Base-by-base conservation (phyloP, 2,888 invertebrate genomes). In the Dryococelus australis region DNA sequence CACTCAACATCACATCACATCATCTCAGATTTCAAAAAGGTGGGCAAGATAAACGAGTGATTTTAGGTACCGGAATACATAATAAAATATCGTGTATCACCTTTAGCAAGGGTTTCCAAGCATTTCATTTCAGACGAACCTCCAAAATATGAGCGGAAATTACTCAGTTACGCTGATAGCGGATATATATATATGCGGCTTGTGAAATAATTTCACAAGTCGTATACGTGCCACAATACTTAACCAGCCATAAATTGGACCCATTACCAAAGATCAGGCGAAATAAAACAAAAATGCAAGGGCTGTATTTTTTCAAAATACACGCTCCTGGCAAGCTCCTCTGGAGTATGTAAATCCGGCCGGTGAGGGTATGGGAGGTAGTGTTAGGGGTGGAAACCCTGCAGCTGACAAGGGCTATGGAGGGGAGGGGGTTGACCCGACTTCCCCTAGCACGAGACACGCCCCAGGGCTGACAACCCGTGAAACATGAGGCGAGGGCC, bases 261-360 rank as follows among this genome's bases (percentile, higher is more conserved):
- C 65, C 16, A 65, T 65, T 65, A 65, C 65, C 65, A 65, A 65
- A n/a, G 20, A 65, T 65, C 65, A n/a, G n/a, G 16, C 8, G 24
- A n/a, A 65, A 65, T 65, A n/a, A 65, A n/a, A 65, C 8, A 16
- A n/a, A 65, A n/a, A 65, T 65, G 24, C 65, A 24, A 20, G 2
- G 65, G 65, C 24, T 65, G n/a, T 65, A 24, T 24, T 65, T 65
- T 65, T 65, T n/a, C 65, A 65, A 65, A 65, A 65, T 65, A 65
- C 65, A 65, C n/a, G 65, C 65, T 65, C 65, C 65, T 65, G 65
- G 65, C 65, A 65, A 65, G 24, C 65, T 65, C n/a, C 65, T 65
- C 65, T 65, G 65, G 65, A 65, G 65, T 24, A 65, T 65, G 65
- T 65, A 65, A 65, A 65, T 65, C n/a, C 13, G 65, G 20, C 13